Evolutionary conservation across 1,140 invertebrate species (phyloP).

Genomic region (Trypoxylus dichotomus): DNA sequence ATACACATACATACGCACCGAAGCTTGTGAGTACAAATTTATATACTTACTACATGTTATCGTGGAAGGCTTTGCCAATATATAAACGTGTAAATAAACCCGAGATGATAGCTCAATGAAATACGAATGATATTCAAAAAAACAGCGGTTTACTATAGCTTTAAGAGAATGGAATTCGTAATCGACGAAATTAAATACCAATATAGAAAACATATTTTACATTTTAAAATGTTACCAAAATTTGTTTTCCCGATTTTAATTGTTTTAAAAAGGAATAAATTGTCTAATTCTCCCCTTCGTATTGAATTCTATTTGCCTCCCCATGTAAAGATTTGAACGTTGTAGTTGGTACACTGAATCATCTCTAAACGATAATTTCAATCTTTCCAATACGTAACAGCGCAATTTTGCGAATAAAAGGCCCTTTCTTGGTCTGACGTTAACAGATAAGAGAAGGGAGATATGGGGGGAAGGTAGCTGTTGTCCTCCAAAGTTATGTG

Average conservation of each 20-base stretch:
- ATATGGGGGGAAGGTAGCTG: neutral
- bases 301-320: neutral
- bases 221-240: too few species aligned
- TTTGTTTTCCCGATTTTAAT: too few species aligned
- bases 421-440: conserved; percentile 26
- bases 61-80: neutral
- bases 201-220: too few species aligned
- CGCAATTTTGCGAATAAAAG: conserved; percentile 17
- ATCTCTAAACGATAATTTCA: neutral
- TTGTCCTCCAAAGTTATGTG: neutral
- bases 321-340: neutral
- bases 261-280: too few species aligned
- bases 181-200: too few species aligned
- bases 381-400: neutral
- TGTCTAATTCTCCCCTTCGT: too few species aligned
- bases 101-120: neutral
- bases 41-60: neutral
- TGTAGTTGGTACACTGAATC: neutral
- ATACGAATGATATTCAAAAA: neutral
- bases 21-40: neutral
- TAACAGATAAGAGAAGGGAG: conserved; percentile 23
- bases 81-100: neutral
- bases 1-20: neutral
- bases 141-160: neutral
- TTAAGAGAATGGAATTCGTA: too few species aligned